phyloP scores from a whole-genome alignment of 2,797 vertebrate genomes.

The Odontamblyopus lacepedii region DNA sequence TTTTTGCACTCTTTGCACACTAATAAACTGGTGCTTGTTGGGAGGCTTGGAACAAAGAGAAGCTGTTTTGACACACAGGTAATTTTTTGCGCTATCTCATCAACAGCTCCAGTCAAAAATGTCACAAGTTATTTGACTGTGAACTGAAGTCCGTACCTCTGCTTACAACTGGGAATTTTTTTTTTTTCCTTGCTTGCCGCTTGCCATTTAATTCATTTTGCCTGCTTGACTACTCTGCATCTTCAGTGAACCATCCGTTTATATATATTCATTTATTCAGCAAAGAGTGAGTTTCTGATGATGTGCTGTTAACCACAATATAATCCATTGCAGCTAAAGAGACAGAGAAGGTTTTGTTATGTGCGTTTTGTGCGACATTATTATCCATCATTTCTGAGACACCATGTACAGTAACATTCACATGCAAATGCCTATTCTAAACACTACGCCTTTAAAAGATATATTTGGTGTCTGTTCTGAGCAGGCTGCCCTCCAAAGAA shows the following conservation, averaged over 20 bases:
- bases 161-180: slow-evolving; percentile 38
- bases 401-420: slow-evolving; percentile 15
- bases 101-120: slow-evolving; percentile 69
- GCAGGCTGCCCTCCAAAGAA: slow-evolving; percentile 48
- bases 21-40: slow-evolving; percentile 48
- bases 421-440: slow-evolving; percentile 25
- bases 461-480: slow-evolving; percentile 49
- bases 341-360: slow-evolving; percentile 29
- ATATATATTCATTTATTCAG: slow-evolving; percentile 52
- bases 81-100: slow-evolving; percentile 67
- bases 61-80: slow-evolving; percentile 64
- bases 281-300: slow-evolving; percentile 38
- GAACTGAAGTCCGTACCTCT: slow-evolving; percentile 52
- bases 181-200: slow-evolving; percentile 45
- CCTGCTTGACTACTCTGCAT: slow-evolving; percentile 40
- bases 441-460: slow-evolving; percentile 33
- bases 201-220: slow-evolving; percentile 61
- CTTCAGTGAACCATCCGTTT: slow-evolving; percentile 33
- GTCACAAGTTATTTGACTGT: slow-evolving; percentile 72
- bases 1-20: slow-evolving; percentile 47
- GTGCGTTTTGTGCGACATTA: slow-evolving; percentile 43
- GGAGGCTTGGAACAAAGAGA: slow-evolving; percentile 46
- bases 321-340: slow-evolving; percentile 42
- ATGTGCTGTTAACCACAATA: slow-evolving; percentile 33
- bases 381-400: slow-evolving; percentile 24